Evolutionary conservation across 2,888 invertebrate genomes (phyloP), one percentile per base, ranked within the genome.

Genomic region (Petrolisthes manimaculis): DNA sequence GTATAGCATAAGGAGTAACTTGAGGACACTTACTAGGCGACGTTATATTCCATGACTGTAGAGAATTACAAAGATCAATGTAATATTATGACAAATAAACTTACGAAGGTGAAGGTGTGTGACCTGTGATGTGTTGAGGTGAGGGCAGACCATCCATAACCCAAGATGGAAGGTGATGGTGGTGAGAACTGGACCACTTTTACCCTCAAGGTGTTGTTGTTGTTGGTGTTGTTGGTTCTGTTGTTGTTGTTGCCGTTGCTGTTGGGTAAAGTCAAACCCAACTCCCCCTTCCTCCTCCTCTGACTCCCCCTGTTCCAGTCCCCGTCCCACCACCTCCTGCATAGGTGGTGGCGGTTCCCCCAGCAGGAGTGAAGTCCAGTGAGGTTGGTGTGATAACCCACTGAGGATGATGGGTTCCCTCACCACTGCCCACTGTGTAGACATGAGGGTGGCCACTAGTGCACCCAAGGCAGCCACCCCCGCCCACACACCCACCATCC

Each of bases 81-180:
- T 37, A 21, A 8, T 77, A 79, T n/a, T 8, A 54, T 9, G 37
- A 18, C 4, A 14, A 9, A 55, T 4, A 79, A 5, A 61, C 77
- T 9, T 61, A 69, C 67, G 18, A 18, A 78, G 51, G 61, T 67
- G 61, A 4, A 75, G 4, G 12, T 55, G 54, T 75, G 87, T 78
- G 18, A 86, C 93, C 92, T 93, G 93, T 77, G 93, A 92, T 24
- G 92, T 92, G 92, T 94, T 93, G 85, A 94, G 92, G 55, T 93
- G 92, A 12, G 94, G 94, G 92, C 94, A 94, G 83, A 93, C 93
- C 75, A 93, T 92, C 94, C 94, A 94, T 88, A 94, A 92, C 83
- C 94, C 94, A 90, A 94, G 94, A 83, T 93, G 92, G 92, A 94
- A 94, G 84, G 93, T 93, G 91, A 94, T 93, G 86, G 93, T 93